Evolutionary conservation across 2,113 vertebrate genomes (phyloP).

Genomic region (Charina bottae): DNA sequence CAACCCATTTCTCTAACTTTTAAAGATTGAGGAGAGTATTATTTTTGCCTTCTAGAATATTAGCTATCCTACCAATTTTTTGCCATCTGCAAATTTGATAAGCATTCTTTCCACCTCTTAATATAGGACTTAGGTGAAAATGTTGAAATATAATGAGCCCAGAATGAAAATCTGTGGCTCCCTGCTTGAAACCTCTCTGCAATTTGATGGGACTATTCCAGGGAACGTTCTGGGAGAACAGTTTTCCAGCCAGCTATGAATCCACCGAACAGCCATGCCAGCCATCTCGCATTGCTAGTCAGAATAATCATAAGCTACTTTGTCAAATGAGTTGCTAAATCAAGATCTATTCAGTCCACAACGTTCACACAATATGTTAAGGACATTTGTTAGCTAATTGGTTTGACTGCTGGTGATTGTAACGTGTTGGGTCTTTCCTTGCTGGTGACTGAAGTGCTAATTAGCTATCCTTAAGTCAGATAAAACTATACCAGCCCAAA

Average conservation of each 20-base stretch:
- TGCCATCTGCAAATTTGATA: neutral
- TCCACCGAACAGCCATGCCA: neutral
- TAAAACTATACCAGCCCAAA: neutral
- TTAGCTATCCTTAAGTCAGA: neutral
- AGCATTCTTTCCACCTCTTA: neutral
- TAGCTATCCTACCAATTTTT: neutral
- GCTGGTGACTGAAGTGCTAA: neutral
- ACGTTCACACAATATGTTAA: neutral
- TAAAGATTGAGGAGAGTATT: neutral
- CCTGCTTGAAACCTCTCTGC: neutral
- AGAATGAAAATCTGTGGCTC: neutral
- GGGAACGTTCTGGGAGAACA: neutral
- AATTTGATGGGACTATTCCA: neutral
- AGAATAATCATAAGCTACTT: neutral
- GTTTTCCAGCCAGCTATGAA: neutral
- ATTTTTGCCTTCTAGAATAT: neutral
- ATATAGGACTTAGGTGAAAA: neutral
- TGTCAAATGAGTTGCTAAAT: neutral
- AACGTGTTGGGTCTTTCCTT: neutral
- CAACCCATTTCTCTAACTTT: neutral
- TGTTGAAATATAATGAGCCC: neutral
- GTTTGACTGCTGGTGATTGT: neutral
- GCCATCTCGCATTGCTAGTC: neutral
- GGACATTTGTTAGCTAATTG: neutral
- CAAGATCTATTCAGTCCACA: neutral